These are phyloP conservation scores for Microdon myrmicae DNA, from an alignment of 2,888 invertebrate genomes.

Conservation along the genomic window DNA sequence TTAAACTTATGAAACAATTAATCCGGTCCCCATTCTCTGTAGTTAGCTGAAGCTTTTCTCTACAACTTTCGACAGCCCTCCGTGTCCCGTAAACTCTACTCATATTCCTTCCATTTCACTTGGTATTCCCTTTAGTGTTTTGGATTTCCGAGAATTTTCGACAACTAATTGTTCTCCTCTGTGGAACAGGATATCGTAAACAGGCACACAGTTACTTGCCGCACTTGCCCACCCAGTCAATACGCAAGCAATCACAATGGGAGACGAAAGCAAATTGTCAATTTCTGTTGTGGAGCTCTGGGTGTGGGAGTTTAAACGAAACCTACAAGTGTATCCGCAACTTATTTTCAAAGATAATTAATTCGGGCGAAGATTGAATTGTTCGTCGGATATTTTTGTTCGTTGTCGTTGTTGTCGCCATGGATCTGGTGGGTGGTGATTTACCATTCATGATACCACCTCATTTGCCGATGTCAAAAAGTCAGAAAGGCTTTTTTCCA, in stretches of 20 bases:
- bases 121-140: too few species aligned
- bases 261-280: conserved; percentile 8
- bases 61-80: too few species aligned
- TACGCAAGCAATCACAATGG: not conserved
- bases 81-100: too few species aligned
- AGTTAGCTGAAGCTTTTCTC: not conserved
- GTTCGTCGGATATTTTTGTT: conserved; percentile 38
- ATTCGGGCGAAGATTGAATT: conserved; percentile 49
- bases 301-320: not conserved
- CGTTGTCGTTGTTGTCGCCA: not conserved
- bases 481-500: conserved; percentile 51
- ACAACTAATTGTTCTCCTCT: conserved; percentile 35
- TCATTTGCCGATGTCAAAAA: conserved; percentile 51
- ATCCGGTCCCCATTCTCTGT: conserved; percentile 17
- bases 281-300: conserved; percentile 11
- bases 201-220: conserved; percentile 12
- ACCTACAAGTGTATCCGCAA: conserved; percentile 22
- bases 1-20: conserved; percentile 45
- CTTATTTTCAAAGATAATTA: conserved; percentile 39
- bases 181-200: conserved; percentile 21
- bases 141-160: conserved; percentile 23
- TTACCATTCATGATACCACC: conserved; percentile 24
- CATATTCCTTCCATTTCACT: too few species aligned
- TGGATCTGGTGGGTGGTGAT: conserved; percentile 1
- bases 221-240: not conserved